Conservation (phyloP, 2,888 invertebrate species). For the Electrophaes corylata region DNA sequence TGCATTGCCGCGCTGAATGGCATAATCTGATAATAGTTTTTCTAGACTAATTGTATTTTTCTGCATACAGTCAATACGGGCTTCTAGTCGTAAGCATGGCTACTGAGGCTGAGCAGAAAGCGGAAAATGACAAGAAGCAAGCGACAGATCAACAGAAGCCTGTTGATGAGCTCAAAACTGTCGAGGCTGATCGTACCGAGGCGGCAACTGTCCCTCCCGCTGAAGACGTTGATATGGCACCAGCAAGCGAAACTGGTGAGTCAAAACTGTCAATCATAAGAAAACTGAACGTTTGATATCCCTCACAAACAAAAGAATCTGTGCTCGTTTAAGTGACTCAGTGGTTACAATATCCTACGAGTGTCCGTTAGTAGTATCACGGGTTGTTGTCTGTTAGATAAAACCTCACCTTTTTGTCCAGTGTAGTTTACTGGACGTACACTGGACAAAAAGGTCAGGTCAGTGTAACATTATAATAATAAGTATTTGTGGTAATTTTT, state of each 20-base stretch:
- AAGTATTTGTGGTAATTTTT: too few species aligned
- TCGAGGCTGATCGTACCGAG: conserved; percentile 24
- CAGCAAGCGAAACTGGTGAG: conserved; percentile 45
- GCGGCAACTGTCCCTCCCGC: not conserved
- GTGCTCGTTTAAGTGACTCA: too few species aligned
- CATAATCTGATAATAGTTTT: not conserved
- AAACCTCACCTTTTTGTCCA: too few species aligned
- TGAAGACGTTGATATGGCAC: conserved; percentile 24
- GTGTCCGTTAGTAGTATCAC: too few species aligned
- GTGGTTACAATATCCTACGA: too few species aligned
- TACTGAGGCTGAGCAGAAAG: conserved; percentile 31
- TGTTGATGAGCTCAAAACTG: conserved; percentile 51
- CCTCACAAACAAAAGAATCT: too few species aligned
- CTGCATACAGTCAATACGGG: conserved; percentile 72
- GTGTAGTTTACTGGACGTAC: too few species aligned
- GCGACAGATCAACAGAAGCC: conserved; percentile 28
- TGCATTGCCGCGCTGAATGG: not conserved
- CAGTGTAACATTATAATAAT: too few species aligned
- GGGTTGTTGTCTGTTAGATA: too few species aligned
- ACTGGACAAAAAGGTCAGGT: too few species aligned
- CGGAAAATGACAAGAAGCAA: conserved; percentile 5
- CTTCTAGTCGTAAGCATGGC: conserved; percentile 76
- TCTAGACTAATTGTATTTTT: conserved; percentile 5
- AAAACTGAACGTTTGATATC: too few species aligned
- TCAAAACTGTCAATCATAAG: too few species aligned